Conservation (phyloP, 2,888 invertebrate species). For the Lacanobia wlatinum region DNA sequence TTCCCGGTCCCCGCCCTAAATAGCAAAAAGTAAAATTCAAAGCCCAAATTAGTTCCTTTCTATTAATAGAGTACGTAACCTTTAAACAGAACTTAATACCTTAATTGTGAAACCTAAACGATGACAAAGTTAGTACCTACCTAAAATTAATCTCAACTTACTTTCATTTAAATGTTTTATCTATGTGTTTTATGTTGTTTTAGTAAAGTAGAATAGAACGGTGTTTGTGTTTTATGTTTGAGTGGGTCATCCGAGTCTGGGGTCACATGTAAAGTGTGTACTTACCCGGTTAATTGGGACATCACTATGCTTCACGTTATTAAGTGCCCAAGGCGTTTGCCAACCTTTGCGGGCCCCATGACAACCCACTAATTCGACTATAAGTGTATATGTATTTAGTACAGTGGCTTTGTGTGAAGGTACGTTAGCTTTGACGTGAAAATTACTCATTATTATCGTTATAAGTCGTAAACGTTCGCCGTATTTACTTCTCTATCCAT, state of each 20-base stretch:
- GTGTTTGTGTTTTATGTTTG: conserved; percentile 50
- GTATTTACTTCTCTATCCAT: neutral
- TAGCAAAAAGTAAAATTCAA: neutral
- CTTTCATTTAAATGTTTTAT: conserved; percentile 51
- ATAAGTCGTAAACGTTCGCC: conserved; percentile 12
- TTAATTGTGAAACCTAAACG: conserved; percentile 26
- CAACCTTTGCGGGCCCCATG: conserved; percentile 64
- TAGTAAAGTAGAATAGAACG: conserved; percentile 36
- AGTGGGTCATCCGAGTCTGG: conserved; percentile 65
- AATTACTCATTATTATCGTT: conserved; percentile 28
- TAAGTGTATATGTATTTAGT: conserved; percentile 50
- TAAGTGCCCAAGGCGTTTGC: conserved; percentile 68
- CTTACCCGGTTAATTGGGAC: conserved; percentile 64
- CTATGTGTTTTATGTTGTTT: conserved; percentile 56
- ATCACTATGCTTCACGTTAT: conserved; percentile 65
- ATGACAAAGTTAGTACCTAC: conserved; percentile 30
- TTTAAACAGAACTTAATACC: conserved; percentile 24
- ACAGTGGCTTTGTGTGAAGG: conserved; percentile 31
- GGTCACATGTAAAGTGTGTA: conserved; percentile 56
- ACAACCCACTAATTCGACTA: conserved; percentile 52
- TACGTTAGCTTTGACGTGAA: conserved; percentile 28
- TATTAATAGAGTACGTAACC: conserved; percentile 27
- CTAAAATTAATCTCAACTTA: conserved; percentile 46
- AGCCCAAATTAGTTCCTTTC: neutral
- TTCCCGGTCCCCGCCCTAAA: neutral